Conservation (phyloP, 2,797 vertebrate genomes). For the Sphenopsis melanotis region DNA sequence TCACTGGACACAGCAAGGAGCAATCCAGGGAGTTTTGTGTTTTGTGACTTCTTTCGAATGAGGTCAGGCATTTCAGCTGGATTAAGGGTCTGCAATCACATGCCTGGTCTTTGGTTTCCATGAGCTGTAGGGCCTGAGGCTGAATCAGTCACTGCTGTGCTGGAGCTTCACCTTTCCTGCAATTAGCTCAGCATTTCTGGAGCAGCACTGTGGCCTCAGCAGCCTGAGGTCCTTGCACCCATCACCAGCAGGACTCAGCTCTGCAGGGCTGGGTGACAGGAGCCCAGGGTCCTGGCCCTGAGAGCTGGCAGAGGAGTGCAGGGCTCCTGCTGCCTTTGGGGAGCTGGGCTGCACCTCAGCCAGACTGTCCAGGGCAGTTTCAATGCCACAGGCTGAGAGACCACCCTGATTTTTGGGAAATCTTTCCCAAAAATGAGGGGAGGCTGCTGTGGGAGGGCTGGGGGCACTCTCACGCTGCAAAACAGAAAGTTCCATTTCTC, state of each 20-base stretch:
- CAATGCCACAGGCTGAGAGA: background rate
- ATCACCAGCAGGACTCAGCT: background rate
- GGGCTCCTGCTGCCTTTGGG: background rate
- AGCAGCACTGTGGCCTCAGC: background rate
- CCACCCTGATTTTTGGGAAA: background rate
- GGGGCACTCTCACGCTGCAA: rapidly evolving
- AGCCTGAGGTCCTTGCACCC: background rate
- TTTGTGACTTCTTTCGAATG: conserved; percentile 6
- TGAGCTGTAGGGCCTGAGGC: background rate
- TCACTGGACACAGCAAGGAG: background rate
- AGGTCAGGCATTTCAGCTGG: background rate
- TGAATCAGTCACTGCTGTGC: background rate
- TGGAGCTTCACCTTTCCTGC: background rate
- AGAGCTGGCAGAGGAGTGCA: background rate
- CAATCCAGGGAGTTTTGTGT: background rate
- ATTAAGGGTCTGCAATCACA: background rate
- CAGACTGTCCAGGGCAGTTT: background rate
- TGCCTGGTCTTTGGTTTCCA: background rate
- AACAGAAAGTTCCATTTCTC: background rate
- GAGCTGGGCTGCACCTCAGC: background rate
- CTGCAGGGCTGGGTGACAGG: background rate
- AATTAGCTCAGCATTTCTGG: background rate
- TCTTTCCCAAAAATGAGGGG: background rate
- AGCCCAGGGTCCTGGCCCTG: background rate
- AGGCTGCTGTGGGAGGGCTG: background rate